Conservation (phyloP, 2,888 invertebrate genomes). For the Xylocampa areola region DNA sequence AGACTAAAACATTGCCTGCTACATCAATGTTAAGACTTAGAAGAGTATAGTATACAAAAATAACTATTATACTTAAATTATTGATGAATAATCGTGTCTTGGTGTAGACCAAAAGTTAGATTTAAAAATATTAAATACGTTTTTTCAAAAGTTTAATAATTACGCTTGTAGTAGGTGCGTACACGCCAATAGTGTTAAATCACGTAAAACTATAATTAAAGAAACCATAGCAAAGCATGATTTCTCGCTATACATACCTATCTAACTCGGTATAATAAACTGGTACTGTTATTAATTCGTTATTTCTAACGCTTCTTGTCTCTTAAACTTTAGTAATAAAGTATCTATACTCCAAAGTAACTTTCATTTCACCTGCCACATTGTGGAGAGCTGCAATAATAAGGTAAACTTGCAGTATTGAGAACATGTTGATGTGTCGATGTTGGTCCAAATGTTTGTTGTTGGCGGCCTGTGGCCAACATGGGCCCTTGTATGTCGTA, state of each 20-base stretch:
- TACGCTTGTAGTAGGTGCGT: slow-evolving; percentile 80
- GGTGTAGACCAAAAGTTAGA: slow-evolving; percentile 79
- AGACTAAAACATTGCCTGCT: slow-evolving; percentile 81
- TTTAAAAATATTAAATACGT: slow-evolving; percentile 68
- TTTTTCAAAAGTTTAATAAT: slow-evolving; percentile 71
- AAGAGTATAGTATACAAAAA: slow-evolving; percentile 67
- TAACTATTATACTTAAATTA: slow-evolving; percentile 64
- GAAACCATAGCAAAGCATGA: slow-evolving; percentile 74
- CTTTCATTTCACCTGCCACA: slow-evolving; percentile 88
- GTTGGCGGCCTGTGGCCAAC: slow-evolving; percentile 66
- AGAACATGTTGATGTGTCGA: slow-evolving; percentile 72
- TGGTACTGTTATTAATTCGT: slow-evolving; percentile 67
- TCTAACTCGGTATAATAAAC: slow-evolving; percentile 58
- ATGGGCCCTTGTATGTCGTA: slow-evolving; percentile 78
- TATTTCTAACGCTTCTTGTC: slow-evolving; percentile 83
- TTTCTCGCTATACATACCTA: slow-evolving; percentile 66
- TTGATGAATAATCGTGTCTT: slow-evolving; percentile 72
- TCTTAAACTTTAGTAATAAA: slow-evolving; percentile 87
- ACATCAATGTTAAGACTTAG: slow-evolving; percentile 79
- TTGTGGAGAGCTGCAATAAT: slow-evolving; percentile 81
- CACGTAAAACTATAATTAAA: slow-evolving; percentile 63
- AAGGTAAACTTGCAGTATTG: slow-evolving; percentile 82
- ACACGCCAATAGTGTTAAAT: slow-evolving; percentile 76
- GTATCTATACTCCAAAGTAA: slow-evolving; percentile 89
- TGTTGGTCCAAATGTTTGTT: slow-evolving; percentile 77